phyloP scores from a whole-genome alignment of 2,888 invertebrate genomes.

The Aethes cnicana region DNA sequence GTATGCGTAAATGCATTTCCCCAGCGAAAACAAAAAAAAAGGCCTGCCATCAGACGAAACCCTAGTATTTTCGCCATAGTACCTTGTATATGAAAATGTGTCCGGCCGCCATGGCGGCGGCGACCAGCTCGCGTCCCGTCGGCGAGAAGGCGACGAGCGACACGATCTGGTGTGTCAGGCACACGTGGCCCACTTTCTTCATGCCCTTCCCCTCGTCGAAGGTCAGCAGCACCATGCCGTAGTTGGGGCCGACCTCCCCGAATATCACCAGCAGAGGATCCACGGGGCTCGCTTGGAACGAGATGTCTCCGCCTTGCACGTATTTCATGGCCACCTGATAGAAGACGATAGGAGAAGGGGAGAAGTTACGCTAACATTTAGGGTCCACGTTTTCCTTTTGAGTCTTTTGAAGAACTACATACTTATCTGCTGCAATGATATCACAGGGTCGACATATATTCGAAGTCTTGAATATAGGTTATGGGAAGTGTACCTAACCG shows the following conservation, averaged over 20 bases:
- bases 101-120: conserved; percentile 71
- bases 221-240: conserved; percentile 55
- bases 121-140: conserved; percentile 58
- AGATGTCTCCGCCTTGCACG: conserved; percentile 55
- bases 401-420: too few species aligned
- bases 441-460: too few species aligned
- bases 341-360: too few species aligned
- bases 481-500: too few species aligned
- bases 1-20: too few species aligned
- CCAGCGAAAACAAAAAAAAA: too few species aligned
- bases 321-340: conserved; percentile 53
- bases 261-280: conserved; percentile 59
- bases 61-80: too few species aligned
- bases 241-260: conserved; percentile 57
- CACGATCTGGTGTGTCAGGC: conserved; percentile 71
- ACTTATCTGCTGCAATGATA: too few species aligned
- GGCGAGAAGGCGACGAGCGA: conserved; percentile 62
- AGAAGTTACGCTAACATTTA: too few species aligned
- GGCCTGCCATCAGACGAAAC: too few species aligned
- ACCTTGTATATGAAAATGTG: conserved; percentile 71
- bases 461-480: too few species aligned
- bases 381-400: too few species aligned
- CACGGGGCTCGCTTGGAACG: conserved; percentile 62
- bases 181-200: conserved; percentile 41
- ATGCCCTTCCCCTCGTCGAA: conserved; percentile 37